Conservation (phyloP, 1,140 invertebrate genomes). For the Pygmarrhopalites habei region DNA sequence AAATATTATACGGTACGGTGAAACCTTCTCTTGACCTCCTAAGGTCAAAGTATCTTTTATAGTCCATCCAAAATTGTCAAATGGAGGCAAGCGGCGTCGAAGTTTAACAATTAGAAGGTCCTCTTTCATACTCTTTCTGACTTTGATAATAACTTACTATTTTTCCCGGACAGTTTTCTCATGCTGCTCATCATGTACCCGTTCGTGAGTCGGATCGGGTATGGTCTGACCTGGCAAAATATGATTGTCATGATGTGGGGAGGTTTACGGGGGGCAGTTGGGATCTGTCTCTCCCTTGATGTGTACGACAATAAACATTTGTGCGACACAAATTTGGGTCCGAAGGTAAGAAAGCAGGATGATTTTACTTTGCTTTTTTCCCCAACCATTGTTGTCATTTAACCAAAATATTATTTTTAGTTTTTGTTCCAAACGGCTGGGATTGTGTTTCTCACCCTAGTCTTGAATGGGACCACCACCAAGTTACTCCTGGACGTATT, state of each 20-base stretch:
- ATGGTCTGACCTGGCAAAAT: slow-evolving; percentile 46
- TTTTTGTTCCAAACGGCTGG: slow-evolving; percentile 46
- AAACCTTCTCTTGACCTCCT: neutral
- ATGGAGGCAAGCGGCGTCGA: too few relatives aligned
- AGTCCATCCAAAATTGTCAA: too few relatives aligned
- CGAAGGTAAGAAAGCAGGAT: slow-evolving; percentile 27
- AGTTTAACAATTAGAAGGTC: too few relatives aligned
- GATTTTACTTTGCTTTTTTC: neutral
- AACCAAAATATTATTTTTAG: slow-evolving; percentile 40
- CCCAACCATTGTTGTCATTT: neutral
- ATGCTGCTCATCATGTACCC: slow-evolving; percentile 45
- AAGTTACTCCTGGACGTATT: slow-evolving; percentile 43
- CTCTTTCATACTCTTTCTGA: too few relatives aligned
- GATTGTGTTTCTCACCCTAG: slow-evolving; percentile 45
- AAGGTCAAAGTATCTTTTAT: too few relatives aligned
- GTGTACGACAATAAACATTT: slow-evolving; percentile 42
- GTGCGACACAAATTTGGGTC: slow-evolving; percentile 32
- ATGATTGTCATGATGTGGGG: slow-evolving; percentile 37
- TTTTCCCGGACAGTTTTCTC: slow-evolving; percentile 23
- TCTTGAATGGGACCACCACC: slow-evolving; percentile 47
- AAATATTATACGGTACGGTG: slow-evolving; percentile 43
- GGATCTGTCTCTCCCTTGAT: slow-evolving; percentile 27
- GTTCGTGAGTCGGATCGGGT: slow-evolving; percentile 45
- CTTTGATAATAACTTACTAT: too few relatives aligned
- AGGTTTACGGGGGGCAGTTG: slow-evolving; percentile 45